A percentile compares a stretch with the other conserved stretches of the same genome.
Evolutionary conservation across 2,113 vertebrate species (phyloP).

Genomic region (Tragelaphus scriptus): DNA sequence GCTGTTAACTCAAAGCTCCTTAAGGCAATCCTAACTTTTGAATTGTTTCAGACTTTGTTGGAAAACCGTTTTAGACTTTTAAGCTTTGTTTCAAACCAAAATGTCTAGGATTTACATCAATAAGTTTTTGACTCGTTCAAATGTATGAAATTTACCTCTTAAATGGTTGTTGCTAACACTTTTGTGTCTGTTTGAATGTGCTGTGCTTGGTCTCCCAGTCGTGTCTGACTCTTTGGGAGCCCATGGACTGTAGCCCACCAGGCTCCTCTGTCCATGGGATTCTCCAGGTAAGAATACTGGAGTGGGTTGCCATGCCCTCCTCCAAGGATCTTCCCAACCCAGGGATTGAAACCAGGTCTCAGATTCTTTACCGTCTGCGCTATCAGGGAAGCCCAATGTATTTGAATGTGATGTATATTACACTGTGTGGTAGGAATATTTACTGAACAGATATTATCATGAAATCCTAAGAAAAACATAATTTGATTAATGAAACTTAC

Average conservation of each 20-base stretch:
- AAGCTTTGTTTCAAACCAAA: background rate
- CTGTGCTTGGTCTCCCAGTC: background rate
- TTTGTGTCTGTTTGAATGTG: background rate
- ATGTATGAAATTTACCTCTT: background rate
- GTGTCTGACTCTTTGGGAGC: background rate
- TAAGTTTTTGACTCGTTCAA: background rate
- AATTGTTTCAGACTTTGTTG: background rate
- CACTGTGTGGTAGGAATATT: background rate
- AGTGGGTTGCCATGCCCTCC: background rate
- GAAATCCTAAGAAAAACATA: background rate
- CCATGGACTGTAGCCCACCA: background rate
- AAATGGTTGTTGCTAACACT: background rate
- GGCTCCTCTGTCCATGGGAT: background rate
- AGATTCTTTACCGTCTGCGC: background rate
- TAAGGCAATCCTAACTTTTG: background rate
- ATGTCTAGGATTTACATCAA: background rate
- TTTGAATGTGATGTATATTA: background rate
- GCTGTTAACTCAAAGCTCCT: background rate
- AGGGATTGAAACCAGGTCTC: background rate
- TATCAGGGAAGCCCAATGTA: background rate
- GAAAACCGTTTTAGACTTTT: background rate
- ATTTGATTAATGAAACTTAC: background rate
- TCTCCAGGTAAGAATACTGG: background rate
- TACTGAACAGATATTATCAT: background rate
- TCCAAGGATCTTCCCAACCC: background rate